These are phyloP conservation scores for Reinhardtius hippoglossoides DNA, from an alignment of 2,113 vertebrate species.

Conservation along the genomic window DNA sequence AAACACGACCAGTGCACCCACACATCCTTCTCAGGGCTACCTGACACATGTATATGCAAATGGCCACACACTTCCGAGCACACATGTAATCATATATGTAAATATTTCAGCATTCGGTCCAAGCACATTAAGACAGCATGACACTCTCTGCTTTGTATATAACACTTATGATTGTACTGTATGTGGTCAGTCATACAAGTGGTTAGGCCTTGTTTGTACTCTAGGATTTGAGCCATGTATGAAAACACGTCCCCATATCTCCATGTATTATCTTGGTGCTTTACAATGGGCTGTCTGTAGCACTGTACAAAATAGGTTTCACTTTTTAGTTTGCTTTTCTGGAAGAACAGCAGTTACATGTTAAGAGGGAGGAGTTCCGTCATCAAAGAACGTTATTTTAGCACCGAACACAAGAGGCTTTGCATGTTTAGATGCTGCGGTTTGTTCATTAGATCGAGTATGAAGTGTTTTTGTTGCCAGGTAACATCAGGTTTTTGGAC, in stretches of 20 bases:
- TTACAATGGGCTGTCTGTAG: constrained; percentile 54
- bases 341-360: constrained; percentile 7
- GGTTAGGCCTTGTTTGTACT: constrained; percentile 53
- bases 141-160: constrained; percentile 30
- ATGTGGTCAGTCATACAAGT: constrained; percentile 31
- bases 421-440: constrained; percentile 29
- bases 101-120: constrained; percentile 32
- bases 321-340: constrained; percentile 33
- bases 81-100: constrained; percentile 37
- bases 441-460: constrained; percentile 35
- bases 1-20: constrained; percentile 24
- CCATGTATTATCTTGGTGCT: constrained; percentile 49
- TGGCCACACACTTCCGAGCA: constrained; percentile 22
- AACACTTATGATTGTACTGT: constrained; percentile 46
- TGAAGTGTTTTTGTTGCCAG: constrained; percentile 18
- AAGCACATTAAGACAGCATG: constrained; percentile 44
- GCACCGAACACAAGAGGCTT: constrained; percentile 27
- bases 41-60: constrained; percentile 60
- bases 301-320: constrained; percentile 39
- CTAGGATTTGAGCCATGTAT: constrained; percentile 69
- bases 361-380: constrained; percentile 3
- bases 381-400: constrained; percentile 19
- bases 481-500: constrained; percentile 19
- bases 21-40: constrained; percentile 77
- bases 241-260: constrained; percentile 13